Base-by-base conservation (phyloP, 2,888 invertebrate genomes). In the Euplexia lucipara region DNA sequence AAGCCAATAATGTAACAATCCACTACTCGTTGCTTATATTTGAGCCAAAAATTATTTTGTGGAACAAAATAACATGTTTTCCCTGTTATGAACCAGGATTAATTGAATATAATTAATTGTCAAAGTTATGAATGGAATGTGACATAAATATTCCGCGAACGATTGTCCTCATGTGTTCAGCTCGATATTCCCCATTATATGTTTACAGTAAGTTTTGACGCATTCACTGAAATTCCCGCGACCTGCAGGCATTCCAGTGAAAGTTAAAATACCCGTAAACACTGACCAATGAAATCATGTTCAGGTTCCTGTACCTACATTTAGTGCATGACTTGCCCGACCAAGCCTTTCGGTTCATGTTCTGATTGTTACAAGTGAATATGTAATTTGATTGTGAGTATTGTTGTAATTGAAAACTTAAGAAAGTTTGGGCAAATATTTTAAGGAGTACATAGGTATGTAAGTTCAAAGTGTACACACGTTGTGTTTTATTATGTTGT, bases 81-180 rank as follows among this genome's bases (percentile, higher is more conserved):
- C 26, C 59, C 12, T 39, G 45, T 58, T 16, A 22, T 51, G 30
- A 14, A 10, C 5, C 5, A 26, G 26, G 2, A 26, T 26, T 26
- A 26, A 2, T 26, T 3, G 2, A 26, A 26, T 54, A 8, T 20
- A 47, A 37, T 32, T 10, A 42, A 35, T 39, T 18, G 3, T 48
- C 26, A 48, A 30, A 39, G 10, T 26, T 48, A 44, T 49, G 47
- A 52, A 47, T 47, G 47, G 41, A 73, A 72, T 56, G 51, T 52
- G 51, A 47, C 41, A 26, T 63, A 30, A 51, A 26, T 22, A 18
- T 14, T 12, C 9, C 34, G 5, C n/a, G 10, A 5, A n/a, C 20
- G 20, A 7, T 44, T 70, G 52, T 39, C 47, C 66, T 35, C 0
- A 14, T 18, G 6, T 32, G 22, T 71, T 42, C n/a, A 22, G 30